Evolutionary conservation across 2,797 vertebrate genomes (phyloP), one percentile per base, ranked within the genome.

Genomic region (Varecia variegata): DNA sequence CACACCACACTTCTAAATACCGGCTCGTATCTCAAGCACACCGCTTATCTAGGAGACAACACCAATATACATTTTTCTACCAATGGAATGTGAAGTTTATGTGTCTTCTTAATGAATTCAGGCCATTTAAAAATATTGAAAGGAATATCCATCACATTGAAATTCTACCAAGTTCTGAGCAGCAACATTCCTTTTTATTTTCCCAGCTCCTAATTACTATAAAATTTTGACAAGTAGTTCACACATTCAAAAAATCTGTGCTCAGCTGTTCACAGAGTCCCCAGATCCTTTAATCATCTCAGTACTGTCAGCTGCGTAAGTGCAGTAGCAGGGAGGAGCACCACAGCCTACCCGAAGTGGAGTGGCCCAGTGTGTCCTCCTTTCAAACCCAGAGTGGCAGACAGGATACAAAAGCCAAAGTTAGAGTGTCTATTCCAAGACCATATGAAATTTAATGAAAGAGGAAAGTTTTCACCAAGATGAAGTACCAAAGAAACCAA

Each of bases 141-240:
- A 92, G 81, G 88, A 94, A 90, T 97, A 82, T 60, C 45, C 17
- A 45, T 95, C 71, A 81, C 56, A 65, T 62, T 95, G 88, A 97
- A 97, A 96, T 67, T 96, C 82, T 77, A 40, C 88, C 73, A 93
- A 87, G 88, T 96, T 95, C 88, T 95, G 93, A 96, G 96, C 68
- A 84, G 40, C 38, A 50, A 89, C 84, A 60, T 88, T 79, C 80
- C 79, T 84, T 96, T 93, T 94, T 54, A 81, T 86, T 95, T 54
- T 60, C 91, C 94, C 71, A 50, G 74, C 43, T 90, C 88, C 96
- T 98, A 97, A 97, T 97, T 97, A 95, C 76, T 96, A 52, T 91
- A 89, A 96, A 86, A 96, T 81, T 96, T 96, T 97, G 96, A 97
- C 96, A 96, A 97, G 96, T 38, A 81, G 86, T 88, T 97, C 94